A percentile compares a stretch with the other conserved stretches of the same genome.
Evolutionary conservation across 2,113 vertebrate genomes (phyloP).

Genomic region (Synodontis membranacea): DNA sequence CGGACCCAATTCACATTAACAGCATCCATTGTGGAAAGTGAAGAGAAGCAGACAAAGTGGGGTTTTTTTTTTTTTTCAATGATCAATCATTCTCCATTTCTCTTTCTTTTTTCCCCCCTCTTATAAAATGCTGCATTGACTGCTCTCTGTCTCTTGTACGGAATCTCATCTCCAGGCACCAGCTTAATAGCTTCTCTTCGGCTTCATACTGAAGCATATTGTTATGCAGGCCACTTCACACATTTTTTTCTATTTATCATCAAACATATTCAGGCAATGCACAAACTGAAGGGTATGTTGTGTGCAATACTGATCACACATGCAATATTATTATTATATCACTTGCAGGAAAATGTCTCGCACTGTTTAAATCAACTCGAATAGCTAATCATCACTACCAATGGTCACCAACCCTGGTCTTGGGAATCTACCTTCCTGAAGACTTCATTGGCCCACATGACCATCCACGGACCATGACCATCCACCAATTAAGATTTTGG

Average conservation of each 20-base stretch:
- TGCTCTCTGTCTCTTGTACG: not conserved
- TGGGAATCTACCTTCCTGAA: too few species aligned
- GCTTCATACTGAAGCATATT: not conserved
- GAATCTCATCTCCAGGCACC: not conserved
- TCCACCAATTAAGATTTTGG: too few species aligned
- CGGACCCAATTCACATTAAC: not conserved
- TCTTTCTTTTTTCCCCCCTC: not conserved
- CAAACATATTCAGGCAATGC: not conserved
- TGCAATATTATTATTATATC: not conserved
- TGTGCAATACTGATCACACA: not conserved
- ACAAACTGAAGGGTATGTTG: not conserved
- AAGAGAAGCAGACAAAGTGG: not conserved
- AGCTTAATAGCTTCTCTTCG: not conserved
- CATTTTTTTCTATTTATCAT: not conserved
- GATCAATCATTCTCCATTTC: not conserved
- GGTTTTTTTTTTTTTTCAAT: not conserved
- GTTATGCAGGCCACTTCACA: not conserved
- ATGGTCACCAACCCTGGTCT: too few species aligned
- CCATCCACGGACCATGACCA: too few species aligned
- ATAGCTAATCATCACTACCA: too few species aligned
- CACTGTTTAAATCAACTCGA: too few species aligned
- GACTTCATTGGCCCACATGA: too few species aligned
- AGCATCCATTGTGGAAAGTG: not conserved
- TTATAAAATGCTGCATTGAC: not conserved
- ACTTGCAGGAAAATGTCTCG: too few species aligned